Evolutionary conservation across 2,797 vertebrate species (phyloP).

Genomic region (Protosalanx chinensis): DNA sequence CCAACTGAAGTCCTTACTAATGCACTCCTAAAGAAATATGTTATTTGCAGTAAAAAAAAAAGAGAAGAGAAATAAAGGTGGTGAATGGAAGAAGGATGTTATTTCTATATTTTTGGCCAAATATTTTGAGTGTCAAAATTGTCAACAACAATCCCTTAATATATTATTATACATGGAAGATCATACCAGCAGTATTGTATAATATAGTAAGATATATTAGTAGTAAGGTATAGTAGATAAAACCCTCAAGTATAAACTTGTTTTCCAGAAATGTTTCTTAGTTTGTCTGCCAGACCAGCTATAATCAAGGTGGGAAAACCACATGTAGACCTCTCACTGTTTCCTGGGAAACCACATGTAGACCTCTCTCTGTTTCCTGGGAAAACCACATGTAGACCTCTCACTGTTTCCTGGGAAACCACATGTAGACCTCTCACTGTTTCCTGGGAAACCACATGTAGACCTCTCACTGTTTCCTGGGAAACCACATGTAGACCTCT

Average conservation of each 20-base stretch:
- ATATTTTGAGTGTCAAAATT: no score
- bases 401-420: no score
- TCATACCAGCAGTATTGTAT: no score
- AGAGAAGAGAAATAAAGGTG: constrained; percentile 44
- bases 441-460: constrained; percentile 37
- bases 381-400: no score
- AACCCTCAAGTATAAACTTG: neutral
- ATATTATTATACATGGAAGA: no score
- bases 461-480: neutral
- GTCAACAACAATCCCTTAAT: no score
- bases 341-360: no score
- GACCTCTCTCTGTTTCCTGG: no score
- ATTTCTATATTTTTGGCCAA: no score
- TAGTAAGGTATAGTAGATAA: no score
- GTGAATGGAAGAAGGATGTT: neutral
- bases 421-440: constrained; percentile 50
- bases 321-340: constrained; percentile 49
- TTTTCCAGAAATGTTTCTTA: constrained; percentile 46
- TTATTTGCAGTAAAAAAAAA: constrained; percentile 61
- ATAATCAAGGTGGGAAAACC: constrained; percentile 48
- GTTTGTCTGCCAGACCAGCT: constrained; percentile 37
- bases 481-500: no score
- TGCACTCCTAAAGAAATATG: constrained; percentile 60
- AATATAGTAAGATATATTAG: no score
- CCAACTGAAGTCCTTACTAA: constrained; percentile 62